A percentile compares a stretch with the other conserved stretches of the same genome.
These are phyloP conservation scores for Pardosa pseudoannulata DNA, from an alignment of 2,888 invertebrate genomes.

Conservation along the genomic window DNA sequence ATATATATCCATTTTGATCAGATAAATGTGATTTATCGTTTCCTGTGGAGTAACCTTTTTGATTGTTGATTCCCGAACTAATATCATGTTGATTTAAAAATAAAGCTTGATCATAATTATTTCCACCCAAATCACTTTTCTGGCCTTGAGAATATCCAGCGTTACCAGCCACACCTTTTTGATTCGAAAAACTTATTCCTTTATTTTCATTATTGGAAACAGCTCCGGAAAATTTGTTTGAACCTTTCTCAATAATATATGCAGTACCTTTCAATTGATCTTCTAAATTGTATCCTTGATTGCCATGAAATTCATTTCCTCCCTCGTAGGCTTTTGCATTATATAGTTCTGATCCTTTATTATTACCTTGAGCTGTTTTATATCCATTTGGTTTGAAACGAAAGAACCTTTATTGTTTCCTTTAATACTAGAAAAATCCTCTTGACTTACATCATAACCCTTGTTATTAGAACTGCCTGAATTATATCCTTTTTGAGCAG, in stretches of 20 bases:
- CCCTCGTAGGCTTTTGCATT: background rate
- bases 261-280: background rate
- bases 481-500: background rate
- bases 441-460: background rate
- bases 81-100: background rate
- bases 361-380: background rate
- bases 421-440: background rate
- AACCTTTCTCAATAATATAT: background rate
- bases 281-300: background rate
- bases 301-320: background rate
- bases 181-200: background rate
- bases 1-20: background rate
- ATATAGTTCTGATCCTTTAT: background rate
- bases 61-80: background rate
- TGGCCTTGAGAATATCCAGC: background rate
- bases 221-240: background rate
- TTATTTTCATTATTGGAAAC: background rate
- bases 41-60: background rate
- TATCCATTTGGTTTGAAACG: background rate
- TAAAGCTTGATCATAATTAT: background rate
- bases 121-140: background rate
- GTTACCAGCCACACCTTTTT: background rate
- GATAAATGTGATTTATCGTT: background rate
- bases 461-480: background rate
- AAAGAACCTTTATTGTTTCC: background rate